Conservation (phyloP, 2,888 invertebrate genomes). For the Laspeyria flexula region DNA sequence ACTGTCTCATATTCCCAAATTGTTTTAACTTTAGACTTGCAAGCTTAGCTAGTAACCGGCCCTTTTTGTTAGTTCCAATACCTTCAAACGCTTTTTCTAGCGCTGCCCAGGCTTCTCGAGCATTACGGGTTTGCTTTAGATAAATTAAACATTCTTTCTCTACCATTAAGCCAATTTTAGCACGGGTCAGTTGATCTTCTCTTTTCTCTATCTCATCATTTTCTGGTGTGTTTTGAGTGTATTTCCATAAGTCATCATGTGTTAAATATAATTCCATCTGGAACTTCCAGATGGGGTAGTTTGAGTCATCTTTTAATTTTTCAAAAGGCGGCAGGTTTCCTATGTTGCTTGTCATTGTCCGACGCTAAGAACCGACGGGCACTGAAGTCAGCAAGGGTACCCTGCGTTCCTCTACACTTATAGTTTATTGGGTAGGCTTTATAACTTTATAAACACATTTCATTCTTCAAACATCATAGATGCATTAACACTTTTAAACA, state of each 20-base stretch:
- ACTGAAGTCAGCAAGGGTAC: neutral
- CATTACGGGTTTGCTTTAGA: neutral
- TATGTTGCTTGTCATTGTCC: neutral
- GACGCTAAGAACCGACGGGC: neutral
- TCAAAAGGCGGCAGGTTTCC: neutral
- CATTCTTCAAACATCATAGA: no score
- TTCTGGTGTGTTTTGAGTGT: neutral
- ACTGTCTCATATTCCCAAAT: neutral
- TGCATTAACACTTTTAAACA: no score
- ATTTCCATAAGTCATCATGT: constrained; percentile 2
- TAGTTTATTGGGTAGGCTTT: no score
- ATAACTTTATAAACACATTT: no score
- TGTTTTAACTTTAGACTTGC: neutral
- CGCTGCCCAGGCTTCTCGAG: constrained; percentile 1
- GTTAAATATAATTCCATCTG: constrained; percentile 4
- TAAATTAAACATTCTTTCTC: constrained; percentile 1
- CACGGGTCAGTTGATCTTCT: neutral
- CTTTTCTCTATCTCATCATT: neutral
- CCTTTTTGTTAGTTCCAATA: neutral
- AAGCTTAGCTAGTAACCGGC: constrained; percentile 1
- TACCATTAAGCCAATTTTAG: constrained; percentile 7
- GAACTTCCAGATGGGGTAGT: constrained; percentile 1
- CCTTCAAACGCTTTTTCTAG: neutral
- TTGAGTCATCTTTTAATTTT: constrained; percentile 2
- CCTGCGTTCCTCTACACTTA: no score